Percentiles rank a stretch among this genome's conserved stretches.
Conservation (phyloP, 2,113 vertebrate species). For the Xyliphius kryptos region DNA sequence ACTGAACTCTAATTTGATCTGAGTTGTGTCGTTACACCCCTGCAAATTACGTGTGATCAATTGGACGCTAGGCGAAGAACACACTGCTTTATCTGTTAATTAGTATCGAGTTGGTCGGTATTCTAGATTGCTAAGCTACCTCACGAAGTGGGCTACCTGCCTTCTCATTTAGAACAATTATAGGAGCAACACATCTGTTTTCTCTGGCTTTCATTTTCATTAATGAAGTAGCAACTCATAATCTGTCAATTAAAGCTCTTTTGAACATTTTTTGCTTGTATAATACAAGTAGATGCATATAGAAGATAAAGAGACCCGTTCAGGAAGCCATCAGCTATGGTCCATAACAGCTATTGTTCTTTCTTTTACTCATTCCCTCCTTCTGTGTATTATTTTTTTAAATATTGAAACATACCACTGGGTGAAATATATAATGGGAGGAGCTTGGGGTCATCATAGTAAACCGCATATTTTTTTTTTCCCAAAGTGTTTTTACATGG, state of each 20-base stretch:
- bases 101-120: neutral
- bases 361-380: neutral
- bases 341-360: slow-evolving; percentile 8
- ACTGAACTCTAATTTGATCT: too few relatives aligned
- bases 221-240: neutral
- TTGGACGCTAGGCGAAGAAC: too few relatives aligned
- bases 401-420: slow-evolving; percentile 41
- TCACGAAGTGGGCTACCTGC: slow-evolving; percentile 22
- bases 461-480: slow-evolving; percentile 50
- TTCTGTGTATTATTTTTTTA: neutral
- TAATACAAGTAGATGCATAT: neutral
- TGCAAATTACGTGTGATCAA: too few relatives aligned
- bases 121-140: slow-evolving; percentile 41
- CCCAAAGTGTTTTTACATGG: slow-evolving; percentile 41
- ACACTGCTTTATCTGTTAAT: slow-evolving; percentile 16
- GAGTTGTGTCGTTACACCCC: too few relatives aligned
- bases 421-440: slow-evolving; percentile 37
- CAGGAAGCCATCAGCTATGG: slow-evolving; percentile 36
- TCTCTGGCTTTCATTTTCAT: too few relatives aligned
- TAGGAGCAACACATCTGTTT: neutral
- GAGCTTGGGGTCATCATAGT: slow-evolving; percentile 28
- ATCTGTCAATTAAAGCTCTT: slow-evolving; percentile 26
- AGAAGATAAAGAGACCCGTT: slow-evolving; percentile 22
- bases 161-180: slow-evolving; percentile 12
- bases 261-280: slow-evolving; percentile 7